Percentiles rank a stretch among this genome's conserved stretches.
These are phyloP conservation scores for Leptothorax acervorum DNA, from an alignment of 2,888 invertebrate species.

Conservation along the genomic window DNA sequence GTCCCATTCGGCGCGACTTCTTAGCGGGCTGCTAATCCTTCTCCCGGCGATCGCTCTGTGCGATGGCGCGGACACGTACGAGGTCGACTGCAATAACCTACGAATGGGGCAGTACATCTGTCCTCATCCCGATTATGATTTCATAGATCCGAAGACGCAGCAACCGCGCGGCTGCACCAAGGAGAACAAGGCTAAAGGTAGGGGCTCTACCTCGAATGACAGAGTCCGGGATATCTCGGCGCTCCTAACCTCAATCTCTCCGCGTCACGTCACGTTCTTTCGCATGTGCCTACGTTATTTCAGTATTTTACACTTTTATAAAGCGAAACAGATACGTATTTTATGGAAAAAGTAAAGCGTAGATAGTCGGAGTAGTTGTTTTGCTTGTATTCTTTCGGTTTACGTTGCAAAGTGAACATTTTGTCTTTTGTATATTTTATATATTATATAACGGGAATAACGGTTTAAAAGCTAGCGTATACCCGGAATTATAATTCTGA, in stretches of 20 bases:
- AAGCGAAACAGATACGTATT: too few relatives aligned
- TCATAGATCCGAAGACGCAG: constrained; percentile 95
- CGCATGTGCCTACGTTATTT: too few relatives aligned
- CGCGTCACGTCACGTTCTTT: not conserved
- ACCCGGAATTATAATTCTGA: not conserved
- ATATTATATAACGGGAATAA: not conserved
- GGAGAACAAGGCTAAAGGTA: constrained; percentile 93
- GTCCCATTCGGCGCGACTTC: constrained; percentile 68
- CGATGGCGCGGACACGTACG: constrained; percentile 76
- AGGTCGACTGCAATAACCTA: constrained; percentile 90
- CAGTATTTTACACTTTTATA: too few relatives aligned
- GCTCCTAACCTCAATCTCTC: not conserved
- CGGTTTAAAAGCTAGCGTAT: not conserved
- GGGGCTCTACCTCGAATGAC: not conserved
- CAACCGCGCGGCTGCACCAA: constrained; percentile 93
- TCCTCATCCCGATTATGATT: constrained; percentile 91
- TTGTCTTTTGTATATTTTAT: not conserved
- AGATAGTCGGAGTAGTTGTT: too few relatives aligned
- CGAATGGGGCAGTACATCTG: constrained; percentile 94
- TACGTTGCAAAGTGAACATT: not conserved
- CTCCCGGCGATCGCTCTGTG: constrained; percentile 70
- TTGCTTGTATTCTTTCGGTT: not conserved
- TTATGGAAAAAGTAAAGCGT: too few relatives aligned
- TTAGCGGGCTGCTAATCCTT: constrained; percentile 71
- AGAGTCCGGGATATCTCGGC: not conserved